Evolutionary conservation across 92 coral and sea anemone genomes (phyloP), one percentile per base, ranked within the genome.

Genomic region (Parazoanthus darwini): DNA sequence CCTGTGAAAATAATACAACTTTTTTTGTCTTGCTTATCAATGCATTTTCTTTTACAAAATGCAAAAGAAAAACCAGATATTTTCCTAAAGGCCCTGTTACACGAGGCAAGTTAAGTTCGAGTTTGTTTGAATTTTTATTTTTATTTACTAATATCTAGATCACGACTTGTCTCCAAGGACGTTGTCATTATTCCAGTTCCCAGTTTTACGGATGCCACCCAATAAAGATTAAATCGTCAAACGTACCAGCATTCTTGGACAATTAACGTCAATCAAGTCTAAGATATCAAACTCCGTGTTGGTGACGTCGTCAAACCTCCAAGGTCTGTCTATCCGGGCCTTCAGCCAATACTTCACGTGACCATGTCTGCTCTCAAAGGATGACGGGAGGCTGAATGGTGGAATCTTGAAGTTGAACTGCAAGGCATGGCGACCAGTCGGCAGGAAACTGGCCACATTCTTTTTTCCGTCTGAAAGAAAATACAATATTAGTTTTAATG

Each of bases 351-450:
- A 93, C 68, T 95, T 90, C 82, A 94, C 98, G 86, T 93, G 92
- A 39, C 98, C 98, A 74, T 94, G 93, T 54, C 89, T 92, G 92
- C 96, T 93, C 88, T 94, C 98, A 82, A 94, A 94, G 92, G 98
- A 94, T 63, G 98, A 94, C 79, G 98, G 98, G 89, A 94, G 98
- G 65, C 95, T 94, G 86, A 92, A 94, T 1, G 98, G 93, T 68
- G 98, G 98, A 59, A 94, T 88, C 81, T 91, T 94, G 91, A 94
- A 94, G 78, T 92, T 74, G 89, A 94, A 94, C 82, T 93, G 94
- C 26, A 94, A 88, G 48, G 85, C 95, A 66, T 94, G 98, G 15
- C 91, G 91, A 54, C 98, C 98, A 6, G 89, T 88, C 25, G 94
- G 87, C 33, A 94, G 92, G 9, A 77, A 80, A 33, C 88, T 74